Percentiles rank a stretch among this genome's conserved stretches.
Evolutionary conservation across 92 coral and sea anemone genomes (phyloP).

Genomic region (Scolanthus callimorphus): DNA sequence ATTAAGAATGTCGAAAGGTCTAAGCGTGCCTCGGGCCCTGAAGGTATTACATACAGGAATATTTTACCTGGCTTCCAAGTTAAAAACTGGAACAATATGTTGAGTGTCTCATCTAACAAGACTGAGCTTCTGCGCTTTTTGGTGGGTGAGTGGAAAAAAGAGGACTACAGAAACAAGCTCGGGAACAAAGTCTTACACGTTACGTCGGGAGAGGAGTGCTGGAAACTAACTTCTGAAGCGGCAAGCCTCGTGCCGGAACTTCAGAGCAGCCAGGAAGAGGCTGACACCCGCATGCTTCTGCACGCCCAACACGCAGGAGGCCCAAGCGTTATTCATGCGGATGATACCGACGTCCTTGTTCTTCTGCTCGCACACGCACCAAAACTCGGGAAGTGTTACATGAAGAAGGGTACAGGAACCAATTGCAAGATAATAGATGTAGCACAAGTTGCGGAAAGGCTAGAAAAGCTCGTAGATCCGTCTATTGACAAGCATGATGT

Average conservation of each 20-base stretch:
- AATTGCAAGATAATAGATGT: slow-evolving; percentile 30
- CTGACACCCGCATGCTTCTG: slow-evolving; percentile 50
- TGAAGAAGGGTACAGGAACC: slow-evolving; percentile 43
- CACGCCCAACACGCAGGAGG: slow-evolving; percentile 59
- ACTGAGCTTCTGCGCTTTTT: slow-evolving; percentile 38
- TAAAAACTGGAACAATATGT: slow-evolving; percentile 41
- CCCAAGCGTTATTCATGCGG: slow-evolving; percentile 30
- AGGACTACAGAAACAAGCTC: slow-evolving; percentile 30
- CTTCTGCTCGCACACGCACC: slow-evolving; percentile 36
- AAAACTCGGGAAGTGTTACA: slow-evolving; percentile 42
- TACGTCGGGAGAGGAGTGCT: slow-evolving; percentile 28
- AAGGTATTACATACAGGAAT: slow-evolving; percentile 20
- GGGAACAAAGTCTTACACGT: slow-evolving; percentile 23
- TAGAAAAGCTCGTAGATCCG: slow-evolving; percentile 21
- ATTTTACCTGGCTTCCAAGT: slow-evolving; percentile 31
- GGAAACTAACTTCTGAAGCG: slow-evolving; percentile 12
- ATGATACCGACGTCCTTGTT: slow-evolving; percentile 53
- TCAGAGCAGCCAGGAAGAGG: slow-evolving; percentile 49
- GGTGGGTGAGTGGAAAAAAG: slow-evolving; percentile 42
- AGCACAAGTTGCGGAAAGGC: slow-evolving; percentile 25
- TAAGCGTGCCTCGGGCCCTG: slow-evolving; percentile 18
- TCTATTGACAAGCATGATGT: slow-evolving; percentile 26
- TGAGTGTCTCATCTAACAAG: slow-evolving; percentile 53
- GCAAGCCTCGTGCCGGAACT: slow-evolving; percentile 36
- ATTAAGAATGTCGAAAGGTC: slow-evolving; percentile 36